Percentiles rank a stretch among this genome's conserved stretches.
Conservation (phyloP, 2,888 invertebrate species). For the Monopis laevigella region DNA sequence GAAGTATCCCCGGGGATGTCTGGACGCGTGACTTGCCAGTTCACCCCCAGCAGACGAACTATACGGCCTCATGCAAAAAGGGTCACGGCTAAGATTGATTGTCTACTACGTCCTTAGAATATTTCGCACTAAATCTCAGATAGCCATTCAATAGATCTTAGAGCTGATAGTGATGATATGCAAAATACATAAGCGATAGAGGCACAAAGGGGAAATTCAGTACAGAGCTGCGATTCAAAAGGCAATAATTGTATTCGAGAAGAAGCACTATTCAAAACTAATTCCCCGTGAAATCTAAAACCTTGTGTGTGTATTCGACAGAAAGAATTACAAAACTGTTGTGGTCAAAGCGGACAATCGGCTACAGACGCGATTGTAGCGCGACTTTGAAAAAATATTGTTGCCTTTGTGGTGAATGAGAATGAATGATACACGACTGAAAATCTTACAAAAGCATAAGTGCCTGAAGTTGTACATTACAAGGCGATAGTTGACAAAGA, state of each 20-base stretch:
- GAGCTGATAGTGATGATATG: conserved; percentile 4
- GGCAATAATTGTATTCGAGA: conserved; percentile 8
- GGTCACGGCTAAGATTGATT: conserved; percentile 57
- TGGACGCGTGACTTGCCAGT: conserved; percentile 56
- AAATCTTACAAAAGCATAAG: conserved; percentile 34
- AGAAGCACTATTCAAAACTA: conserved; percentile 8
- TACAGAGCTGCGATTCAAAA: conserved; percentile 3
- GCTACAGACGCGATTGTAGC: conserved; percentile 16
- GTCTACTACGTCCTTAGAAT: conserved; percentile 47
- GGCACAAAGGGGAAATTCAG: not conserved
- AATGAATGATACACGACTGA: conserved; percentile 34
- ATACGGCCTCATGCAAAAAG: conserved; percentile 40
- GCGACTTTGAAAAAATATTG: conserved; percentile 25
- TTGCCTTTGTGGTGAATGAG: conserved; percentile 26
- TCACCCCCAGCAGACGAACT: conserved; percentile 32
- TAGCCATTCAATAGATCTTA: conserved; percentile 6
- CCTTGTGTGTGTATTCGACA: conserved; percentile 4
- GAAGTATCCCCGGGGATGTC: conserved; percentile 35
- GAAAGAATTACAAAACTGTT: conserved; percentile 7
- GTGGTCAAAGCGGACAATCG: conserved; percentile 10
- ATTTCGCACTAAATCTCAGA: conserved; percentile 22
- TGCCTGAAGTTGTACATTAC: conserved; percentile 30
- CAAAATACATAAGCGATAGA: too few species aligned
- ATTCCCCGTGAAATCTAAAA: conserved; percentile 7
- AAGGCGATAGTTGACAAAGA: conserved; percentile 31